Base-by-base conservation (phyloP, 2,113 vertebrate genomes). In the Ariopsis seemanni region DNA sequence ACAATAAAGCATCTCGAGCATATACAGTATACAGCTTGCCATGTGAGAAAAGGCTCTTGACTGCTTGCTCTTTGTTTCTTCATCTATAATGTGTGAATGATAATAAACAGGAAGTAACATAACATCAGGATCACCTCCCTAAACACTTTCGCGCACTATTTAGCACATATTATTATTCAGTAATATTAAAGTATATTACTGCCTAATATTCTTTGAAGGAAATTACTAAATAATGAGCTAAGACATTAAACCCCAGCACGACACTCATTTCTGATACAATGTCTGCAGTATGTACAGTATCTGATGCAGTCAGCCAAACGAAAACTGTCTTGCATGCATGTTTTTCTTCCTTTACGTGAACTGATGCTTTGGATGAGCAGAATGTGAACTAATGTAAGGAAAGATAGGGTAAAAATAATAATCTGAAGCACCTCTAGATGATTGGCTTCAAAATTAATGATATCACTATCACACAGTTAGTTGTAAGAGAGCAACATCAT, bases 341-440 rank as follows among this genome's bases (percentile, higher is more conserved):
- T 89, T 86, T 85, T 89, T 87, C 83, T 83, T 87, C 85, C 65
- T 71, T 77, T 90, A 86, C 62, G 48, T 27, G n/a, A 88, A 34
- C 78, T 79, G 65, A 17, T 79, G 79, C 52, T 89, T 91, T 78
- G 78, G 75, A 84, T 82, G 82, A 60, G 50, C 10, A 50, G 1
- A 75, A 42, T 20, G 5, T 50, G 42, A 74, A 75, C 30, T 22
- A 75, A 48, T 72, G 17, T 18, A 42, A 27, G 78, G 82, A 63
- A 87, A 86, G 30, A 79, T 89, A n/a, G 1, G 42, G 7, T 53
- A 7, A 53, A 53, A 53, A 7, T 5, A 8, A 87, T 75, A 60
- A 72, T 87, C 75, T 7, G 84, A 77, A 60, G 80, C 82, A 65
- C 86, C 81, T 79, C 79, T 88, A 86, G 48, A 22, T 74, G 15